Evolutionary conservation across 2,888 invertebrate genomes (phyloP).

Genomic region (Hyles lineata): DNA sequence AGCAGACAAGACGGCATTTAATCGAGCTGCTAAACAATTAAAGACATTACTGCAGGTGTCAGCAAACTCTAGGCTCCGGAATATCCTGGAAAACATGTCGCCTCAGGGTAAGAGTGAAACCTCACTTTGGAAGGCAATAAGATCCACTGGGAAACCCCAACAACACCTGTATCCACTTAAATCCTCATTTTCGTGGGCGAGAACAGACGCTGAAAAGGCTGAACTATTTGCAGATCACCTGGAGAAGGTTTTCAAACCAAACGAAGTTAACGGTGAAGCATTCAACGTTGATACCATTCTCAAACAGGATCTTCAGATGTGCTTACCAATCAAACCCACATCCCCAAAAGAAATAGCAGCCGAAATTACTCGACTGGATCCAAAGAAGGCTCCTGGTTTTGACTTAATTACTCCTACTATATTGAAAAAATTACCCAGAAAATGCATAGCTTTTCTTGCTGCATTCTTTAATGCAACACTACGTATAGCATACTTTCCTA

Average conservation of each 20-base stretch:
- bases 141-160: too few relatives aligned
- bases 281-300: constrained; percentile 10
- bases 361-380: background rate
- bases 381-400: constrained; percentile 35
- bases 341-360: background rate
- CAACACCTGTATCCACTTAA: background rate
- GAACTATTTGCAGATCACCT: constrained; percentile 29
- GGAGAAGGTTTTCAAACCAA: constrained; percentile 25
- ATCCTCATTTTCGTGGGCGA: constrained; percentile 19
- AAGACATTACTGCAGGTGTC: background rate
- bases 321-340: constrained; percentile 18
- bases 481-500: constrained; percentile 31
- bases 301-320: constrained; percentile 26
- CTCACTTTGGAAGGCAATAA: background rate
- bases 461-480: constrained; percentile 36
- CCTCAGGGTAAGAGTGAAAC: background rate
- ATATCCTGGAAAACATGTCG: background rate
- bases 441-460: constrained; percentile 31
- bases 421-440: constrained; percentile 35
- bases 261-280: background rate
- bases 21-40: background rate
- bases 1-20: constrained; percentile 17
- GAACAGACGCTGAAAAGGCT: constrained; percentile 25
- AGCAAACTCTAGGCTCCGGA: background rate
- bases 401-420: constrained; percentile 34